Percentiles rank a stretch among this genome's conserved stretches.
Conservation (phyloP, 2,113 vertebrate species). For the Alligator sinensis region DNA sequence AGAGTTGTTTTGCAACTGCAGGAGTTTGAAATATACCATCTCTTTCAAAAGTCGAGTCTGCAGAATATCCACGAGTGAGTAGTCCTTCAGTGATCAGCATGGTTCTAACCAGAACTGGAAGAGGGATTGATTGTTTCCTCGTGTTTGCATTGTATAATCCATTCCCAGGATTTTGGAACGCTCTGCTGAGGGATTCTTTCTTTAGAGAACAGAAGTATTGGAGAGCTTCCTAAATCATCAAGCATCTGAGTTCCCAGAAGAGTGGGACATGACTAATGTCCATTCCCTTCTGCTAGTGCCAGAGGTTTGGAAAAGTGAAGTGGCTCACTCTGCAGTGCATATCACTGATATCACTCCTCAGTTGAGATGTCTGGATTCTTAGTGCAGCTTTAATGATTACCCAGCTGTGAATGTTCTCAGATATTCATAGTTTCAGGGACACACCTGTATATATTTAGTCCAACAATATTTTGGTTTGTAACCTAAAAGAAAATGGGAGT, state of each 20-base stretch:
- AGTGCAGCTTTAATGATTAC: not conserved
- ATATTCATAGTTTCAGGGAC: not conserved
- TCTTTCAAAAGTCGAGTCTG: not conserved
- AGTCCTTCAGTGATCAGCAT: not conserved
- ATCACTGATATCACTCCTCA: not conserved
- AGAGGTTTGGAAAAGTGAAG: not conserved
- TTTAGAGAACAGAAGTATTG: not conserved
- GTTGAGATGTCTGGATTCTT: not conserved
- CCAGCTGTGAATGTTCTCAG: not conserved
- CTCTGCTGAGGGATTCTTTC: not conserved
- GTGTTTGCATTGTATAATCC: not conserved
- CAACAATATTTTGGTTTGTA: not conserved
- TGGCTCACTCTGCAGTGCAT: not conserved
- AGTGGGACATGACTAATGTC: not conserved
- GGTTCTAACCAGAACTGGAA: not conserved
- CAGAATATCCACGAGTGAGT: accelerated
- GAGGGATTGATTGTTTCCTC: not conserved
- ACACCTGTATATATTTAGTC: not conserved
- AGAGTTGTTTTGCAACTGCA: not conserved
- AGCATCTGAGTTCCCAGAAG: not conserved
- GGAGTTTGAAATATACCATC: not conserved
- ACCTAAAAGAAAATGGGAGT: not conserved
- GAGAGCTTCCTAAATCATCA: not conserved
- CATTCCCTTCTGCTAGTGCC: not conserved
- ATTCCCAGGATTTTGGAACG: not conserved